Evolutionary conservation across 2,888 invertebrate species (phyloP).

Genomic region (Drosophila birchii): DNA sequence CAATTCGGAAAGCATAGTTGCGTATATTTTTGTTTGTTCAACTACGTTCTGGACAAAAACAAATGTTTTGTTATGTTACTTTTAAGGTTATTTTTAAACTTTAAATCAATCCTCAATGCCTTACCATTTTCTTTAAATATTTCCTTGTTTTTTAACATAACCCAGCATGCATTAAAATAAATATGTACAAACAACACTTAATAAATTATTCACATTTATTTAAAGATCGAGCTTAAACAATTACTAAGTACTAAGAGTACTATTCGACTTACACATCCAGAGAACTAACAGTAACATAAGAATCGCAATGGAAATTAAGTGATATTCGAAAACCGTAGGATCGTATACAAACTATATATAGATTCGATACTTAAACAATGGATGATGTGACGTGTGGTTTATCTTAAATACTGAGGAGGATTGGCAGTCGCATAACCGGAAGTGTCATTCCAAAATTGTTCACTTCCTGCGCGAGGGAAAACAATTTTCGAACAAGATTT

Average conservation of each 20-base stretch:
- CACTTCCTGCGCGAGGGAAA: slow-evolving; percentile 32
- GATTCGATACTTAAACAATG: slow-evolving; percentile 27
- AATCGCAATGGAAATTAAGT: slow-evolving; percentile 21
- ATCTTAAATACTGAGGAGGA: slow-evolving; percentile 52
- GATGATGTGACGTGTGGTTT: slow-evolving; percentile 48
- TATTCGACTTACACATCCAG: slow-evolving; percentile 6
- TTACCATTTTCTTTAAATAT: too few species aligned
- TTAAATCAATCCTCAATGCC: not conserved
- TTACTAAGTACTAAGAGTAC: slow-evolving; percentile 37
- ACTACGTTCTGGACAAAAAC: too few species aligned
- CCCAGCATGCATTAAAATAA: not conserved
- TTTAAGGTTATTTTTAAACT: too few species aligned
- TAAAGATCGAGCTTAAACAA: slow-evolving; percentile 29
- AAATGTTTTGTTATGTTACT: too few species aligned
- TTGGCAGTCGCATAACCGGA: slow-evolving; percentile 56
- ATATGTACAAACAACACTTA: not conserved
- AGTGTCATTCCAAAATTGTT: slow-evolving; percentile 75
- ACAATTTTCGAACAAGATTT: slow-evolving; percentile 77
- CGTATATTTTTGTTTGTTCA: too few species aligned
- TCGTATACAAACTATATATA: slow-evolving; percentile 35
- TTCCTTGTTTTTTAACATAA: not conserved
- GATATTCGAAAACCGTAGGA: slow-evolving; percentile 17
- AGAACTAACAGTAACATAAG: slow-evolving; percentile 38
- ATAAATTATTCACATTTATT: slow-evolving; percentile 49
- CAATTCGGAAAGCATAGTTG: too few species aligned